Percentiles rank a stretch among this genome's conserved stretches.
These are phyloP conservation scores for Dimorphilus gyrociliatus DNA, from an alignment of 2,888 invertebrate species.

Conservation along the genomic window DNA sequence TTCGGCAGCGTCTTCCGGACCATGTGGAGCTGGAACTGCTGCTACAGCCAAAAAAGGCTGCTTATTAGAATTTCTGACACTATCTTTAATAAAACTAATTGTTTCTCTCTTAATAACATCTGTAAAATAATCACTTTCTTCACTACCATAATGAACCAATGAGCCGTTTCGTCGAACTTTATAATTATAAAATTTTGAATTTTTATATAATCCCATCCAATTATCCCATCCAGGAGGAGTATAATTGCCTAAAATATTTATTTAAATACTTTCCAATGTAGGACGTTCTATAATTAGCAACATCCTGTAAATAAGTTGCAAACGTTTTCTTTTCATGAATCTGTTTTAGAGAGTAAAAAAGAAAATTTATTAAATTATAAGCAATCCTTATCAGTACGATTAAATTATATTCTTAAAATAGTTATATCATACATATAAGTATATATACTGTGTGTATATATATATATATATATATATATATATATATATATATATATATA, in stretches of 20 bases:
- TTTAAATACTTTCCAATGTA: slow-evolving; percentile 81
- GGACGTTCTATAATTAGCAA: slow-evolving; percentile 78
- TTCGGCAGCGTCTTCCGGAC: slow-evolving; percentile 92
- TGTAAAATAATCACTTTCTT: slow-evolving; percentile 78
- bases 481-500: no score
- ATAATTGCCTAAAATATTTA: slow-evolving; percentile 77
- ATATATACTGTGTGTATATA: no score
- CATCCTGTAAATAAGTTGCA: slow-evolving; percentile 71
- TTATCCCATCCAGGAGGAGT: slow-evolving; percentile 77
- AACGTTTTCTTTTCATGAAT: slow-evolving; percentile 80
- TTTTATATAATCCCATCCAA: slow-evolving; percentile 91
- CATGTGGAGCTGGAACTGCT: slow-evolving; percentile 91
- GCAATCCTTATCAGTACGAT: no score
- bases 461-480: no score
- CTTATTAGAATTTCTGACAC: neutral
- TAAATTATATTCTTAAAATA: no score
- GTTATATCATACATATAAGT: no score
- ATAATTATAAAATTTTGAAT: slow-evolving; percentile 94
- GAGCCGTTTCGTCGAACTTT: slow-evolving; percentile 90
- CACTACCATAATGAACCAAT: slow-evolving; percentile 79
- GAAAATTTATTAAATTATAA: no score
- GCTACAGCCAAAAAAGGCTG: slow-evolving; percentile 11
- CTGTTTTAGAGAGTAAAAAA: no score
- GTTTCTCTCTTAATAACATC: slow-evolving; percentile 91
- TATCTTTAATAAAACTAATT: slow-evolving; percentile 57